Conservation (phyloP, 2,113 vertebrate species). For the Labrus mixtus region DNA sequence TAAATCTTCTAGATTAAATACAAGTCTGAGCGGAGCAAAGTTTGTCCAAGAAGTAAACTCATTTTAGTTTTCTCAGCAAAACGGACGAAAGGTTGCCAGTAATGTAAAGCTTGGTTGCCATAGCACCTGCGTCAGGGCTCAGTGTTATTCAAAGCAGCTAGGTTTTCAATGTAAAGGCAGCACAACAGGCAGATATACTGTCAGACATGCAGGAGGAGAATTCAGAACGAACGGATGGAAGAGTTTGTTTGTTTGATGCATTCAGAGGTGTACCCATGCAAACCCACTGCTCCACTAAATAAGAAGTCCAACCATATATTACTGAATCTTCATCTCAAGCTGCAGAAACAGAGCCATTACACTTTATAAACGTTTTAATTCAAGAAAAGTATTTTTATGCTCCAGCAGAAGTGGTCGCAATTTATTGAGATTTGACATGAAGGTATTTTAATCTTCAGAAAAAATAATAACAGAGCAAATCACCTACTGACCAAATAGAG, state of each 20-base stretch:
- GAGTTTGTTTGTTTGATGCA: not conserved
- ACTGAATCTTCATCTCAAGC: too few relatives aligned
- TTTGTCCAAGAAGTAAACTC: constrained; percentile 14
- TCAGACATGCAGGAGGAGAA: not conserved
- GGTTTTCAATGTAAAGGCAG: constrained; percentile 27
- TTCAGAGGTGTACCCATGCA: too few relatives aligned
- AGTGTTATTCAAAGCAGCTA: constrained; percentile 22
- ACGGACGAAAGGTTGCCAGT: not conserved
- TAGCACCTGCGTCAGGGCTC: constrained; percentile 8
- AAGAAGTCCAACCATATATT: too few relatives aligned
- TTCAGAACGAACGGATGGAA: not conserved
- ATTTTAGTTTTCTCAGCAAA: not conserved
- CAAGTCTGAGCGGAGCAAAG: not conserved
- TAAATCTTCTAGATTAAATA: constrained; percentile 7
- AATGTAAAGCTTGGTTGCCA: constrained; percentile 23
- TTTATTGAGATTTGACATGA: too few relatives aligned
- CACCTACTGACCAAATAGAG: too few relatives aligned
- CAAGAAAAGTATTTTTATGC: too few relatives aligned
- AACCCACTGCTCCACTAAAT: too few relatives aligned
- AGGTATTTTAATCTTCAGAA: too few relatives aligned
- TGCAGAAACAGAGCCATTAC: too few relatives aligned
- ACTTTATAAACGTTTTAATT: too few relatives aligned
- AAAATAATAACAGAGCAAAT: too few relatives aligned
- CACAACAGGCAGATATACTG: constrained; percentile 6
- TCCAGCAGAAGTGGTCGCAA: too few relatives aligned